Percentiles rank a stretch among this genome's conserved stretches.
phyloP scores from a whole-genome alignment of 2,113 vertebrate genomes.

The Lamprotornis superbus region DNA sequence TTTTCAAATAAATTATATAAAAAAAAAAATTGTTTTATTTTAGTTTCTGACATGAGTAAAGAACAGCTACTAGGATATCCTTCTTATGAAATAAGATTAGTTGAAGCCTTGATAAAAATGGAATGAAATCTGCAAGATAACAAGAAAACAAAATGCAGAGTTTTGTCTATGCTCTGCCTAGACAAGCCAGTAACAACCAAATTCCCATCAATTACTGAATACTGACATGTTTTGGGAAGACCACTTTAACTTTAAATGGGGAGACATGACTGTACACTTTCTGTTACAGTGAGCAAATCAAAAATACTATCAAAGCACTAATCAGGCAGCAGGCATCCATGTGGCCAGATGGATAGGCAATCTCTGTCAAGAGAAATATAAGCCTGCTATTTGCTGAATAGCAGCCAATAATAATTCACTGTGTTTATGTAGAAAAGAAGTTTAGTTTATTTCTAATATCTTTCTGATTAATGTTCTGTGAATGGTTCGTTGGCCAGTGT shows the following conservation, averaged over 20 bases:
- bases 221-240: neutral
- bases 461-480: slow-evolving; percentile 48
- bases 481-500: neutral
- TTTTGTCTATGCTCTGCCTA: neutral
- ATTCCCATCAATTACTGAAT: neutral
- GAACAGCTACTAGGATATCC: neutral
- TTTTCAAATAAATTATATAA: neutral
- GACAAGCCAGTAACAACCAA: neutral
- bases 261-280: neutral
- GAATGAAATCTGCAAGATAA: neutral
- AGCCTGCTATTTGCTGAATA: slow-evolving; percentile 54
- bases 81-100: neutral
- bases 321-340: neutral
- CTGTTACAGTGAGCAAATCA: neutral
- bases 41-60: neutral
- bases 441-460: slow-evolving; percentile 33
- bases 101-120: neutral
- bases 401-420: slow-evolving; percentile 32
- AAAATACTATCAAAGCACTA: neutral
- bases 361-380: slow-evolving; percentile 37
- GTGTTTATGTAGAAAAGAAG: neutral
- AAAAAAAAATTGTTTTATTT: neutral
- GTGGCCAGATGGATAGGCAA: slow-evolving; percentile 43
- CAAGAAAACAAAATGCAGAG: neutral
- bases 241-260: neutral